A percentile compares a stretch with the other conserved stretches of the same genome.
These are phyloP conservation scores for Epicampocera succincta DNA, from an alignment of 2,888 invertebrate species.

Conservation along the genomic window DNA sequence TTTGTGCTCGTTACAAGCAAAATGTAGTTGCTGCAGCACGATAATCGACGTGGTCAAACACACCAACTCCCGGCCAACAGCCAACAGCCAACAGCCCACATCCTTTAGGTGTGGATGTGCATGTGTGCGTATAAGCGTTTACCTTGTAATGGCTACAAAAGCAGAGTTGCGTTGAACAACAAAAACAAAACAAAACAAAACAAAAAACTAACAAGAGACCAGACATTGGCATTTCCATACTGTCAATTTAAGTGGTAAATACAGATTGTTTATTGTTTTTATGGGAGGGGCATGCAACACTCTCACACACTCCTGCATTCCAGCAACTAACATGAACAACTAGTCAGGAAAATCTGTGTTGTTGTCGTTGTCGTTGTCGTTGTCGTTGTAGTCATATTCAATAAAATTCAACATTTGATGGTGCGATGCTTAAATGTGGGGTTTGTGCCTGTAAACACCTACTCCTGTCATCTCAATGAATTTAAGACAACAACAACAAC, in stretches of 20 bases:
- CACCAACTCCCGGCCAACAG: constrained; percentile 28
- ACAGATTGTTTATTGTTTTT: constrained; percentile 65
- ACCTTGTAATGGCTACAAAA: neutral
- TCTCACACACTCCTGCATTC: constrained; percentile 6
- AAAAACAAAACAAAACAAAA: constrained; percentile 11
- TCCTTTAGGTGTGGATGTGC: constrained; percentile 16
- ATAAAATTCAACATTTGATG: constrained; percentile 61
- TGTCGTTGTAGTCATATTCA: constrained; percentile 40
- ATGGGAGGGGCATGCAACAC: constrained; percentile 66
- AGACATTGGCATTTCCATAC: constrained; percentile 64
- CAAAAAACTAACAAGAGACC: neutral
- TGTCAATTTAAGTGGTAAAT: constrained; percentile 70
- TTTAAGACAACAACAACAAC: constrained; percentile 51
- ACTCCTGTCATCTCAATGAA: constrained; percentile 63
- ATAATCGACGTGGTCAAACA: constrained; percentile 25
- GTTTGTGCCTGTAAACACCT: constrained; percentile 64
- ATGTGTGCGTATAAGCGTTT: neutral
- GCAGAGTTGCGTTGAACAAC: neutral
- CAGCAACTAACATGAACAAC: neutral
- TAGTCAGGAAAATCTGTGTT: neutral
- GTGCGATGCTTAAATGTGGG: constrained; percentile 57
- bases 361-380: neutral
- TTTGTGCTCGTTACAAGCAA: neutral
- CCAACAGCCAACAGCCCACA: constrained; percentile 54
- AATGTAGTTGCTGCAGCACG: constrained; percentile 12